These are phyloP conservation scores for Theocolax elegans DNA, from an alignment of 1,140 invertebrate species.

Conservation along the genomic window DNA sequence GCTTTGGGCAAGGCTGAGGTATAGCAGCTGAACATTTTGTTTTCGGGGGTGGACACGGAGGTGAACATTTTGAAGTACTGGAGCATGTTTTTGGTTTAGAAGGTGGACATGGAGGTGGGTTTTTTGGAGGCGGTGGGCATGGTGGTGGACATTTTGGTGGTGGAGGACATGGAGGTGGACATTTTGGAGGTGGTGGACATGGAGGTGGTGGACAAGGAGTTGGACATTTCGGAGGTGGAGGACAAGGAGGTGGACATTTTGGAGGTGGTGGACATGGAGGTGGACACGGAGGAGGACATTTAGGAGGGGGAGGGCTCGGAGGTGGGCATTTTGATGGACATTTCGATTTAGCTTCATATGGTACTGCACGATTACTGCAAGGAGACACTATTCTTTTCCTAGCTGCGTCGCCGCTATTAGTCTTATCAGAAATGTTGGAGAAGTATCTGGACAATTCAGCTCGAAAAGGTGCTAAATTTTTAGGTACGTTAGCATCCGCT, in stretches of 20 bases:
- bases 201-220: slow-evolving; percentile 5
- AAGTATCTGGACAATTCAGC: no score
- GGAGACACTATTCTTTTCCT: no score
- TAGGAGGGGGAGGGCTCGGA: neutral
- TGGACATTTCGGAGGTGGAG: neutral
- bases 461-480: no score
- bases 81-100: no score
- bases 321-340: neutral
- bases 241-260: slow-evolving; percentile 9
- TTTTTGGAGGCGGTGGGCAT: neutral
- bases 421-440: no score
- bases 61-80: slow-evolving; percentile 26
- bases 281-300: slow-evolving; percentile 17
- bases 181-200: neutral
- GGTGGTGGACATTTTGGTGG: neutral
- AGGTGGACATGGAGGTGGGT: neutral
- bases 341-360: no score
- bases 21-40: neutral
- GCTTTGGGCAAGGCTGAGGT: neutral
- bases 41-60: slow-evolving; percentile 8
- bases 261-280: neutral
- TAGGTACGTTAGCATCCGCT: no score
- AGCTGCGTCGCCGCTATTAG: no score
- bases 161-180: slow-evolving; percentile 1
- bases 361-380: no score